Percentiles rank a stretch among this genome's conserved stretches.
Evolutionary conservation across 2,113 vertebrate species (phyloP).

Genomic region (Amblyornis subalaris): DNA sequence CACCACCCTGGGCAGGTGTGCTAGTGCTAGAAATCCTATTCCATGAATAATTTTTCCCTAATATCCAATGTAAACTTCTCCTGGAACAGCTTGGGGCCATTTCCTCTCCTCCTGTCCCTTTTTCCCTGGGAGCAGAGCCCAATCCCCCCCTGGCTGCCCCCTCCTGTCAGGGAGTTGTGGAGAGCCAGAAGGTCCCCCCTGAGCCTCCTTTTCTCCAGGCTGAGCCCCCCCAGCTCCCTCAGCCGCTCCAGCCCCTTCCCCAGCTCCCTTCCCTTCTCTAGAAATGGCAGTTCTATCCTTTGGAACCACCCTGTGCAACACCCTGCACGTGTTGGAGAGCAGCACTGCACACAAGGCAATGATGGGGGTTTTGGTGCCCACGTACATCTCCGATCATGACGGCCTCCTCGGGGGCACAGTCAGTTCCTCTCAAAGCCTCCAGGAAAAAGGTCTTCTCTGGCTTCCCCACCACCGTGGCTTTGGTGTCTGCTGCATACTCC

Average conservation of each 20-base stretch:
- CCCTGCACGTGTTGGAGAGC: background rate
- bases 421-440: conserved; percentile 79
- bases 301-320: background rate
- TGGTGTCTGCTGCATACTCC: conserved; percentile 85
- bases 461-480: conserved; percentile 89
- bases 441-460: conserved; percentile 89
- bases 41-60: background rate
- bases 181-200: background rate
- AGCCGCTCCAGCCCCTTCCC: background rate
- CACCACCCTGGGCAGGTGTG: background rate
- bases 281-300: background rate
- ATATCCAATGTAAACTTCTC: background rate
- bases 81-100: fast-evolving
- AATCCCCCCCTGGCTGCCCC: background rate
- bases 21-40: background rate
- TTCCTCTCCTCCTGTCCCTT: background rate
- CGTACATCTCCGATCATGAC: conserved; percentile 96
- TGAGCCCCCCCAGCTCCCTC: background rate
- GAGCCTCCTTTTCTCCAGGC: background rate
- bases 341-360: background rate
- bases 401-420: conserved; percentile 76
- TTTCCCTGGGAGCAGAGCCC: background rate
- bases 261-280: background rate
- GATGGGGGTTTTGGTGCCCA: background rate
- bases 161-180: background rate